phyloP scores from a whole-genome alignment of 2,797 vertebrate species.

The Phataginus tetradactyla region DNA sequence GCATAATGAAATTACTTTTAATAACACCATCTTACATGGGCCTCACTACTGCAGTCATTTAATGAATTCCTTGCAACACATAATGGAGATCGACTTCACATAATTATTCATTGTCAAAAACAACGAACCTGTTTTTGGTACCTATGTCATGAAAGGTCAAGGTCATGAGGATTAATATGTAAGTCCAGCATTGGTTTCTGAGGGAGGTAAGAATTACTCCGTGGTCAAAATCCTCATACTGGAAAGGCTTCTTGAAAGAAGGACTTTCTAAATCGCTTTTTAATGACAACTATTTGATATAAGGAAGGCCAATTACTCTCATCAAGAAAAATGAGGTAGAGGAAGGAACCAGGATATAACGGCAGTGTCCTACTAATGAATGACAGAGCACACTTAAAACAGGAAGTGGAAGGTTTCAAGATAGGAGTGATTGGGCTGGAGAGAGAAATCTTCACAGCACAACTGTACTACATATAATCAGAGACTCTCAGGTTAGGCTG shows the following conservation, averaged over 20 bases:
- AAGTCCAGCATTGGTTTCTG: not conserved
- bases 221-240: not conserved
- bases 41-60: not conserved
- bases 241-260: not conserved
- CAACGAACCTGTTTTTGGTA: not conserved
- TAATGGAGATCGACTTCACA: not conserved
- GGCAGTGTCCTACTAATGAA: too few relatives aligned
- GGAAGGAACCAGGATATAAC: not conserved
- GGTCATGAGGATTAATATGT: fast-evolving
- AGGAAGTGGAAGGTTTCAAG: not conserved
- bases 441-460: not conserved
- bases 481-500: not conserved
- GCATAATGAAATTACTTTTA: not conserved
- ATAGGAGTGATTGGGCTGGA: not conserved
- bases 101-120: not conserved
- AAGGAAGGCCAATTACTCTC: not conserved
- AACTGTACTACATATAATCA: fast-evolving
- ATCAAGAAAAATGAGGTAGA: not conserved
- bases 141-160: not conserved
- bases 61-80: not conserved
- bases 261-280: not conserved
- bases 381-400: not conserved
- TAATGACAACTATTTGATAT: not conserved
- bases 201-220: not conserved
- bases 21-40: not conserved